Evolutionary conservation across 37 sponge, comb jelly and placozoan species (phyloP), one percentile per base, ranked within the genome.

Genomic region (Agelas oroides): DNA sequence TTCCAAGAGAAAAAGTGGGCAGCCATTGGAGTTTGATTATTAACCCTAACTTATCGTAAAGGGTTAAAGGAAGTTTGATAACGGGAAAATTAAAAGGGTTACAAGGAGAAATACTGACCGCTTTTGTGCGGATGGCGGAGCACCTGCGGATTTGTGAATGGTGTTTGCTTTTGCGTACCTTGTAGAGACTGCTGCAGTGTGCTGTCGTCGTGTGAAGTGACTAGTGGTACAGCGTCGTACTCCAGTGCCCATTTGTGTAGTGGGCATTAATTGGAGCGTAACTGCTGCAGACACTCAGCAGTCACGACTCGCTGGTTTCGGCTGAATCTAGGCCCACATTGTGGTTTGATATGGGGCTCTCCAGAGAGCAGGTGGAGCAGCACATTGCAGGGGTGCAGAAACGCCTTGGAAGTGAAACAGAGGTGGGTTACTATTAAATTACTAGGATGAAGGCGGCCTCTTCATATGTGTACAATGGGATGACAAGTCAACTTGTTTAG

Each of bases 281-380:
- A 13, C 11, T 6, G 63, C 27, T 62, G 63, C 63, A 46, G 46
- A n/a, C 46, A 46, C 46, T 46, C 46, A 8, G 46, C 3, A 3
- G 8, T 8, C 46, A 8, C 46, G 8, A 12, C n/a, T n/a, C n/a
- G n/a, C n/a, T n/a, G n/a, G n/a, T n/a, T n/a, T n/a, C n/a, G n/a
- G n/a, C n/a, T 46, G 46, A 46, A 25, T 5, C 62, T 6, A 40
- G 73, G 8, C 25, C 46, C n/a, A n/a, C n/a, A n/a, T 46, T 8
- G 8, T 3, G 46, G 8, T 46, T 12, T 23, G 25, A 5, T 31
- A 89, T 89, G 90, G 71, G 72, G 12, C 53, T 84, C 38, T 73
- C 79, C 27, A 84, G 79, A 59, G 66, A 79, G 58, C 90, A 89
- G 54, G 90, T 89, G 57, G 79, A 84, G 77, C 54, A 79, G 56